Conservation (phyloP, 2,888 invertebrate species). For the Callosobruchus maculatus region DNA sequence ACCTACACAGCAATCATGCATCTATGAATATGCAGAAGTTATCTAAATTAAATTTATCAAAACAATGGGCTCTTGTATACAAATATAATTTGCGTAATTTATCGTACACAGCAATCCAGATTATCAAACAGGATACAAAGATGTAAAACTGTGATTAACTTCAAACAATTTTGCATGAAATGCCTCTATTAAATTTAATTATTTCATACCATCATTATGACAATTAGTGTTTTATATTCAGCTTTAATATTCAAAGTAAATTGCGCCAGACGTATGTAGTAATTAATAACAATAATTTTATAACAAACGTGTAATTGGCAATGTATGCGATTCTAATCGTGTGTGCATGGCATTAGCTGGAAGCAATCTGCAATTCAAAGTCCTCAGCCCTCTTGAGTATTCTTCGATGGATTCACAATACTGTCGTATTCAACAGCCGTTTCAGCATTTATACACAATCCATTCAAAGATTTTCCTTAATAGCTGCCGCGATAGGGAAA, state of each 20-base stretch:
- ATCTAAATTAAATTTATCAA: not conserved
- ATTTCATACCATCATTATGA: not conserved
- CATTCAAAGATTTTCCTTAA: not conserved
- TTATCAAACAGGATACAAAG: not conserved
- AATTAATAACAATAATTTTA: not conserved
- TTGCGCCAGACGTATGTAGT: not conserved
- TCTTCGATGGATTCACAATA: not conserved
- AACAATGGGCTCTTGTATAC: not conserved
- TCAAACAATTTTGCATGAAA: not conserved
- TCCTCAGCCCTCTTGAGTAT: not conserved
- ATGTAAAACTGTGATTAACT: not conserved
- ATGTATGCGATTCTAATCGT: not conserved
- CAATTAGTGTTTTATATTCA: not conserved
- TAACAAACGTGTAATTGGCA: not conserved
- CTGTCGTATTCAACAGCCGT: not conserved
- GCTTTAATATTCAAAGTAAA: not conserved
- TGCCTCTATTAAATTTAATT: not conserved
- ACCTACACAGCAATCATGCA: too few species aligned
- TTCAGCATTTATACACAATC: not conserved
- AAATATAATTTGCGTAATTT: not conserved
- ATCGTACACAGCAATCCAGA: not conserved
- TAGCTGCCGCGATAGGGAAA: not conserved
- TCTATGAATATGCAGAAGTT: not conserved
- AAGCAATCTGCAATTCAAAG: not conserved
- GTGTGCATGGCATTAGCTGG: not conserved